Evolutionary conservation across 1,140 invertebrate species (phyloP), one percentile per base, ranked within the genome.

Genomic region (Armadillidium nasatum): DNA sequence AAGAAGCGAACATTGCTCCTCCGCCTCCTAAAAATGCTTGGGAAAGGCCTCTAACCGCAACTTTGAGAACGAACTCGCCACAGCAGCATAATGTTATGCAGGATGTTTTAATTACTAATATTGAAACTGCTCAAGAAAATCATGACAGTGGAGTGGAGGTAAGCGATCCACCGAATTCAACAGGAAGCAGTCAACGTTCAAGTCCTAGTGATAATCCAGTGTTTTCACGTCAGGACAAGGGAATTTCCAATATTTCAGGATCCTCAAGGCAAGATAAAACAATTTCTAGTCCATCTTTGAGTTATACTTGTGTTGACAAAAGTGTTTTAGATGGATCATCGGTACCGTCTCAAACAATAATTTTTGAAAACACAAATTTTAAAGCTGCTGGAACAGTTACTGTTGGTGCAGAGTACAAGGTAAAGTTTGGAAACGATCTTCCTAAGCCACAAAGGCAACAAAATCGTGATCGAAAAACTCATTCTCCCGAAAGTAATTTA

Each of bases 331-430:
- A 93, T 83, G 90, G 90, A 7, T 87, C 90, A 0, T 91, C 90
- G 7, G 88, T 92, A 0, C 92, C 93, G 0, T 92, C 94, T 15
- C 91, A 94, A 83, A 95, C 93, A 0, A 91, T 95, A 46, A 94
- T 95, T 76, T 95, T 95, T 83, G 94, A 95, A 83, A 95, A 95
- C 84, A 95, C 93, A 0, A 95, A 95, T 83, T 94, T 92, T 82
- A 92, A 93, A 85, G 88, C 89, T 75, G 84, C 84, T 70, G 71
- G 75, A 6, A 4, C 85, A 0, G 66, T 75, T 74, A 79, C 78
- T 69, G 73, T 79, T 79, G 76, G 76, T 78, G 81, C 82, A 11
- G 73, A 82, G 46, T 82, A 83, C 72, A 74, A 81, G 44, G 81
- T 80, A 43, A 82, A 82, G 72, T 83, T 83, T 74, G 75, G 82